Conservation (phyloP, 1,140 invertebrate species). For the Phocides pigmalion region DNA sequence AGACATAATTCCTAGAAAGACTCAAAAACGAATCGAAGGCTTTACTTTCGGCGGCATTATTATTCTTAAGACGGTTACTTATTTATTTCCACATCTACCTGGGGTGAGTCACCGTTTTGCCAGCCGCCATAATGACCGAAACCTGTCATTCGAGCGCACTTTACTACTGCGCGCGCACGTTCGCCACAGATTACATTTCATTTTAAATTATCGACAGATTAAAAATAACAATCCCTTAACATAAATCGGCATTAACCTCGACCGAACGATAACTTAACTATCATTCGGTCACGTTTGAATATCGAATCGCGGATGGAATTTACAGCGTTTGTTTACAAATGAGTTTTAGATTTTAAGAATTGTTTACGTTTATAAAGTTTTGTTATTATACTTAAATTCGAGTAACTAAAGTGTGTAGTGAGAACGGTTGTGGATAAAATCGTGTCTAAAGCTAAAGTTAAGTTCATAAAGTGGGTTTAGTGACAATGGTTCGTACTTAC, state of each 20-base stretch:
- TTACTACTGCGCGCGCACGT: constrained; percentile 63
- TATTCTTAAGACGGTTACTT: constrained; percentile 20
- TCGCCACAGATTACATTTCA: constrained; percentile 17
- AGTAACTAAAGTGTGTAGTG: too few species aligned
- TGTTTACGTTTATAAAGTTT: too few species aligned
- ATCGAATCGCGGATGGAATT: background rate
- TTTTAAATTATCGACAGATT: constrained; percentile 23
- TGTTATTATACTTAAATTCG: background rate
- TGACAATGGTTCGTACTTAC: constrained; percentile 65
- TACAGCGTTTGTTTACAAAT: background rate
- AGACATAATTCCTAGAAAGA: constrained; percentile 15
- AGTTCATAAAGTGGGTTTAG: background rate
- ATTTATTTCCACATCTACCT: constrained; percentile 48
- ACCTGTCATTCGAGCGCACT: constrained; percentile 69
- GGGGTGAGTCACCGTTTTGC: constrained; percentile 49
- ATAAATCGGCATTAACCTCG: background rate
- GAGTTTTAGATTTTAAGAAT: too few species aligned
- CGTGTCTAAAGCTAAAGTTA: background rate
- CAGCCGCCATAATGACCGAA: constrained; percentile 64
- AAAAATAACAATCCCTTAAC: constrained; percentile 32
- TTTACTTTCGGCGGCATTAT: constrained; percentile 15
- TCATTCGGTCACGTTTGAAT: background rate
- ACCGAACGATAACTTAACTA: background rate
- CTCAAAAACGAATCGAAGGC: constrained; percentile 7
- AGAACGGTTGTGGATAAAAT: background rate